Evolutionary conservation across 2,113 vertebrate species (phyloP).

Genomic region (Entomyzon cyanotis): DNA sequence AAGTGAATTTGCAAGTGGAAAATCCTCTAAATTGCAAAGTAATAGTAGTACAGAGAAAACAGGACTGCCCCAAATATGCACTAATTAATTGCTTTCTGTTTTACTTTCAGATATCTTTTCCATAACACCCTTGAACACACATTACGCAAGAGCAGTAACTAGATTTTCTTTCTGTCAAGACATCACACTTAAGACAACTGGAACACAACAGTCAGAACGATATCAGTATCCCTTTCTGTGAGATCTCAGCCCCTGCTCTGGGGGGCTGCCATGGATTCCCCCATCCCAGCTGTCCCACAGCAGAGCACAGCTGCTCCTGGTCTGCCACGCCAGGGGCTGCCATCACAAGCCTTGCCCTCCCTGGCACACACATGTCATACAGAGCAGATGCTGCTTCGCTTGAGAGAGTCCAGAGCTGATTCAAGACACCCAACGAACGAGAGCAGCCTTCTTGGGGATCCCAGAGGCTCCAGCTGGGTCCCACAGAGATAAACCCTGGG

Average conservation of each 20-base stretch:
- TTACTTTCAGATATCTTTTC: background rate
- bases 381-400: accelerated
- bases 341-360: background rate
- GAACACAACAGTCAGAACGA: background rate
- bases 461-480: background rate
- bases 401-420: background rate
- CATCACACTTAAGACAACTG: background rate
- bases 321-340: background rate
- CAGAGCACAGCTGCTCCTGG: background rate
- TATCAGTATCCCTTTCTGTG: too few relatives aligned
- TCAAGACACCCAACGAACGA: background rate
- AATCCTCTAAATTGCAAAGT: background rate
- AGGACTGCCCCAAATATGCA: background rate
- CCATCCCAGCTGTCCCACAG: too few relatives aligned
- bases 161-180: background rate
- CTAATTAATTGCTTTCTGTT: background rate
- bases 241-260: background rate
- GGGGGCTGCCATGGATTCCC: too few relatives aligned
- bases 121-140: background rate
- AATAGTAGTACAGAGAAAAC: background rate
- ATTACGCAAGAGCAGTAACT: background rate
- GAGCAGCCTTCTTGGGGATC: background rate
- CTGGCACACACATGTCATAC: accelerated
- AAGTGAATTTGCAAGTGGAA: background rate
- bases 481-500: accelerated